A percentile compares a stretch with the other conserved stretches of the same genome.
Conservation (phyloP, 30 jellyfish, hydroid and myxozoan genomes). For the Nemopilema nomurai region DNA sequence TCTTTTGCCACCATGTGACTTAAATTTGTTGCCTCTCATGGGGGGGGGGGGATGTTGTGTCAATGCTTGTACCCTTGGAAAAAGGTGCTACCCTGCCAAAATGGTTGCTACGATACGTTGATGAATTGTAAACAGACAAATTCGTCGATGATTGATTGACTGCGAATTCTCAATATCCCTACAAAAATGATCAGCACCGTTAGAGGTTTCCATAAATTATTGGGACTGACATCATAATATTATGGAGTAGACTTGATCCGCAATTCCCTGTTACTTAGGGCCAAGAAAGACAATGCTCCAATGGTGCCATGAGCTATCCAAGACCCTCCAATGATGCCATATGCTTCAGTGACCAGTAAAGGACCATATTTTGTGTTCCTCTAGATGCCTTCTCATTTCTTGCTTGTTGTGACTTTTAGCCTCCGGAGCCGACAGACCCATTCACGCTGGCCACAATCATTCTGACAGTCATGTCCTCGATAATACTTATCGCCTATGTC, state of each 20-base stretch:
- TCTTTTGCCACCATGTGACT: background rate
- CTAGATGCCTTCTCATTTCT: background rate
- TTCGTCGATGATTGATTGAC: too few species aligned
- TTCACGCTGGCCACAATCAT: constrained; percentile 62
- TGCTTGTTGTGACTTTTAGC: constrained; percentile 24
- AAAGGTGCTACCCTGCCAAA: background rate
- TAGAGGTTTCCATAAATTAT: too few species aligned
- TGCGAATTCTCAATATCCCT: too few species aligned
- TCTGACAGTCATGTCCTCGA: constrained; percentile 61
- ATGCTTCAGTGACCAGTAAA: too few species aligned
- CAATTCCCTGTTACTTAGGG: too few species aligned
- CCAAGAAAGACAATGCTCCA: too few species aligned
- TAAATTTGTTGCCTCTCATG: background rate
- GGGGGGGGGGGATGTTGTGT: background rate
- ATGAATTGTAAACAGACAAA: background rate
- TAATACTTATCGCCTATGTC: constrained; percentile 51
- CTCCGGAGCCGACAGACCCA: constrained; percentile 74
- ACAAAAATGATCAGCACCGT: too few species aligned
- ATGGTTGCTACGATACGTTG: background rate
- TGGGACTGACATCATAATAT: too few species aligned
- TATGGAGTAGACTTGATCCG: too few species aligned
- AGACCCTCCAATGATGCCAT: too few species aligned
- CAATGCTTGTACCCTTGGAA: background rate
- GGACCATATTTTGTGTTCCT: too few species aligned
- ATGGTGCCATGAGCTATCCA: too few species aligned